phyloP scores from a whole-genome alignment of 2,797 vertebrate genomes.

The Dipus sagitta region DNA sequence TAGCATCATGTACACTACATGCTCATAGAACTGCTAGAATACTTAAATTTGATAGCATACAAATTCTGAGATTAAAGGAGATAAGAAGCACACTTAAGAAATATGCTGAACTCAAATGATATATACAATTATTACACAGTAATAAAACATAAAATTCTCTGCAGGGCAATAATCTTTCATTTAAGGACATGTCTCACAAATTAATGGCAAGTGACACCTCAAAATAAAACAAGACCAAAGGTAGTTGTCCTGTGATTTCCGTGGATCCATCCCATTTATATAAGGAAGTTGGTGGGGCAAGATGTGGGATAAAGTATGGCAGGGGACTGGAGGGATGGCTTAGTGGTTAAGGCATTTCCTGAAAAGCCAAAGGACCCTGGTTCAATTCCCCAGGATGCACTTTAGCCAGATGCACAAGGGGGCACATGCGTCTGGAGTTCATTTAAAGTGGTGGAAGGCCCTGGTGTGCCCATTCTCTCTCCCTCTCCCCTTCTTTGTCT shows the following conservation, averaged over 20 bases:
- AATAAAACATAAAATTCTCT: background rate
- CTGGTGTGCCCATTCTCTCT: no score
- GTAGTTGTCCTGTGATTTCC: background rate
- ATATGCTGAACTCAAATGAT: background rate
- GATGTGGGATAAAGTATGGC: no score
- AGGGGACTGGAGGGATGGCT: no score
- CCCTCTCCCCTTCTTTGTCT: no score
- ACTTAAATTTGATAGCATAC: background rate
- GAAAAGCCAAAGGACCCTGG: no score
- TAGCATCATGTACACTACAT: background rate
- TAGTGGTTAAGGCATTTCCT: no score
- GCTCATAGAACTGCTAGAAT: background rate
- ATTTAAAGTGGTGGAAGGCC: no score
- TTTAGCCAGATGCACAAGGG: no score
- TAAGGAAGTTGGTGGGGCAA: no score
- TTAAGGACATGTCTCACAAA: background rate
- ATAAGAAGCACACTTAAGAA: background rate
- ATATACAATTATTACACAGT: background rate
- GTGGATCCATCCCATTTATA: background rate
- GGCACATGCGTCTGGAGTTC: no score
- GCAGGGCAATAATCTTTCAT: background rate
- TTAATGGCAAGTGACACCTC: background rate
- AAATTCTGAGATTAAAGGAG: background rate
- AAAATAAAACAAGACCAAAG: background rate
- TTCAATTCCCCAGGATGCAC: no score